A percentile compares a stretch with the other conserved stretches of the same genome.
Evolutionary conservation across 1,140 invertebrate genomes (phyloP).

Genomic region (Leptinotarsa lineolata): DNA sequence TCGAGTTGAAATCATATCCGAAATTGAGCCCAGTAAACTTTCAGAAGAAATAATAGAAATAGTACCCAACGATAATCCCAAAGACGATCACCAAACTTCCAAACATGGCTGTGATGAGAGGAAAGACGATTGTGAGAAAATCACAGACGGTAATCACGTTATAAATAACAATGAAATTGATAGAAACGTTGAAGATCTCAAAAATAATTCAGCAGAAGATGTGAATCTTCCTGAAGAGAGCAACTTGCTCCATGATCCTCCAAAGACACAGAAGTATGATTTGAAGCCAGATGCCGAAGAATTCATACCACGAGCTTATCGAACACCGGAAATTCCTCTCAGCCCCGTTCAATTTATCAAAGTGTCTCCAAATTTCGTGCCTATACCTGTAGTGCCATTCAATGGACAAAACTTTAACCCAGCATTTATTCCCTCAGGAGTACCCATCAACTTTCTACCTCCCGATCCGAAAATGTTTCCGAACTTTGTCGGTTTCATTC

Average conservation of each 20-base stretch:
- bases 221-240: not conserved
- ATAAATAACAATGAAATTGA: not conserved
- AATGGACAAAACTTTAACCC: constrained; percentile 36
- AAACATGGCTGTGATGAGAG: not conserved
- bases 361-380: constrained; percentile 48
- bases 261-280: constrained; percentile 34
- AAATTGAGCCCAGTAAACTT: not conserved
- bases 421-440: constrained; percentile 45
- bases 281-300: constrained; percentile 55
- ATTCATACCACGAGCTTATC: constrained; percentile 49
- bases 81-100: not conserved
- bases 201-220: constrained; percentile 10
- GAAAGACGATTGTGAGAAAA: not conserved
- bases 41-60: not conserved
- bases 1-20: constrained; percentile 15
- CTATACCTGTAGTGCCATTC: constrained; percentile 42
- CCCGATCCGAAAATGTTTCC: constrained; percentile 31
- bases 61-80: not conserved
- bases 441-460: constrained; percentile 48
- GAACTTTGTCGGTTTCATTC: constrained; percentile 35
- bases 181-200: not conserved
- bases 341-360: constrained; percentile 43
- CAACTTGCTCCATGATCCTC: not conserved
- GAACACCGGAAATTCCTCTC: constrained; percentile 32
- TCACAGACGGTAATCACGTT: not conserved